Evolutionary conservation across 2,113 vertebrate species (phyloP).

Genomic region (Dasyurus viverrinus): DNA sequence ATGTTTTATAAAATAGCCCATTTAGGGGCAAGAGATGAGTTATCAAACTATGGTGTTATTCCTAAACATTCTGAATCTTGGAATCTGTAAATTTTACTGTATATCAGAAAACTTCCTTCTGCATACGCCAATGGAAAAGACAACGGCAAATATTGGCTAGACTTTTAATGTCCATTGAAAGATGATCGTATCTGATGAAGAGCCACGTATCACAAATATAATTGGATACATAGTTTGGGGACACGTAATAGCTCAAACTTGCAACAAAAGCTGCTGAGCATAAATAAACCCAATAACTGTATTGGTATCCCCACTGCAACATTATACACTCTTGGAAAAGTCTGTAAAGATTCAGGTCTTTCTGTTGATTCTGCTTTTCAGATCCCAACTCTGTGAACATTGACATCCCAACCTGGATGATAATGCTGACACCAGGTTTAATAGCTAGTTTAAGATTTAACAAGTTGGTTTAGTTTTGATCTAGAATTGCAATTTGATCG

Average conservation of each 20-base stretch:
- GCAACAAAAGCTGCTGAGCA: constrained; percentile 13
- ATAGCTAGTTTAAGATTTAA: constrained; percentile 12
- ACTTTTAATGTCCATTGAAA: not conserved
- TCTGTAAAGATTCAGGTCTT: constrained; percentile 11
- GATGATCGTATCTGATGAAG: not conserved
- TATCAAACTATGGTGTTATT: not conserved
- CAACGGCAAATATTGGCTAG: constrained; percentile 5
- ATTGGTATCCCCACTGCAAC: constrained; percentile 16
- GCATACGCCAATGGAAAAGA: not conserved
- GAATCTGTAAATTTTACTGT: constrained; percentile 1
- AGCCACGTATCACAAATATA: not conserved
- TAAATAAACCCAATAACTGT: constrained; percentile 10
- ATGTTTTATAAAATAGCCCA: not conserved
- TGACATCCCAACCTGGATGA: constrained; percentile 7
- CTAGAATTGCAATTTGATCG: too few species aligned
- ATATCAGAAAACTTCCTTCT: not conserved
- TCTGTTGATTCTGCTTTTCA: constrained; percentile 5
- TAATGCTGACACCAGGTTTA: not conserved
- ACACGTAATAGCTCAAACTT: not conserved
- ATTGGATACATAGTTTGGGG: not conserved
- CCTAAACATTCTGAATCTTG: not conserved
- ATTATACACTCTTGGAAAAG: constrained; percentile 23
- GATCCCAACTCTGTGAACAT: not conserved
- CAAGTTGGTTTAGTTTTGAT: not conserved
- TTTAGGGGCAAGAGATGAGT: not conserved